Evolutionary conservation across 2,888 invertebrate species (phyloP), one percentile per base, ranked within the genome.

Genomic region (Hedychridium roseum): DNA sequence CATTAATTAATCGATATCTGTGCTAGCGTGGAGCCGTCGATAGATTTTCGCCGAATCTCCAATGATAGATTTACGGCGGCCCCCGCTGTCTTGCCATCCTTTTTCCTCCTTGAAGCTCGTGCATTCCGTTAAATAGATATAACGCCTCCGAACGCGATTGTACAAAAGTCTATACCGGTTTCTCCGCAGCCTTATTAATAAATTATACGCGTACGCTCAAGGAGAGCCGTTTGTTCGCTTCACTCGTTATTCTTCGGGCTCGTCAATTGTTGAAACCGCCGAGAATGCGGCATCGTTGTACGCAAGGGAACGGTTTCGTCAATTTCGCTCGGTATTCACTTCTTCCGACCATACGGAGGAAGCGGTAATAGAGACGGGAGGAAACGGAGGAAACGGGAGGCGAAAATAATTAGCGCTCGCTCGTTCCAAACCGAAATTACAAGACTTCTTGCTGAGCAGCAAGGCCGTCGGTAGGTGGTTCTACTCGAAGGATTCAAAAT

Each of bases 101-200:
- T n/a, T n/a, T n/a, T n/a, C n/a, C n/a, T n/a, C n/a, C n/a, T n/a
- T n/a, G n/a, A n/a, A n/a, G n/a, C n/a, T n/a, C n/a, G n/a, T n/a
- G n/a, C n/a, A n/a, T n/a, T n/a, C n/a, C n/a, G n/a, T n/a, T n/a
- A n/a, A n/a, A 31, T 39, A 35, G 18, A 31, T 32, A 35, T 39
- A 38, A 14, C 53, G 57, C 55, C 54, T 57, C 57, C 60, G 46
- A 43, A 56, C 55, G 60, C 45, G 44, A 54, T 56, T 64, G 60
- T 58, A 65, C 64, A 68, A 65, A 66, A n/a, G n/a, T 66, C 60
- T 66, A 65, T 68, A 66, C 69, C 65, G 66, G 63, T 66, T 66
- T 61, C 63, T 63, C 63, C 58, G 65, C 63, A 69, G 65, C 59
- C 69, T 71, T 71, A 71, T 70, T 65, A 68, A 70, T 71, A 69